A percentile compares a stretch with the other conserved stretches of the same genome.
Conservation (phyloP, 2,797 vertebrate species). For the Melanotaenia nigrans region DNA sequence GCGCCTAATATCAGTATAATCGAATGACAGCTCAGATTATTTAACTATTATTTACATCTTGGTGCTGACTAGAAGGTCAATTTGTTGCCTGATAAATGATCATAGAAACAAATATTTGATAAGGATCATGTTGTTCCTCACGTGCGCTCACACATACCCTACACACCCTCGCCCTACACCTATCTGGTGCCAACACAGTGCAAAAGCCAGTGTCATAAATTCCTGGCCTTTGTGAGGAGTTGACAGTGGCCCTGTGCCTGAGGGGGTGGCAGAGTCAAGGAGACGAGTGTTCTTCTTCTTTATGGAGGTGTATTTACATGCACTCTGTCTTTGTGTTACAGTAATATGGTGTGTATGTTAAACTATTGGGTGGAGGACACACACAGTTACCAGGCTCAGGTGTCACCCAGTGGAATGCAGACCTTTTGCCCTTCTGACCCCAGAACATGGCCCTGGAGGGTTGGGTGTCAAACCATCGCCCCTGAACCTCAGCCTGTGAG, state of each 20-base stretch:
- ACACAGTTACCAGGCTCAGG: slow-evolving; percentile 54
- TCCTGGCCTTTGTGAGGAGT: slow-evolving; percentile 72
- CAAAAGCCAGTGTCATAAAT: slow-evolving; percentile 71
- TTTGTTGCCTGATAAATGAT: slow-evolving; percentile 23
- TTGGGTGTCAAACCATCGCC: slow-evolving; percentile 71
- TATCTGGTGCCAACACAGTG: slow-evolving; percentile 62
- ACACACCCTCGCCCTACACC: slow-evolving; percentile 57
- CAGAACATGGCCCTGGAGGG: slow-evolving; percentile 72
- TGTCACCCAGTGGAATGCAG: slow-evolving; percentile 74
- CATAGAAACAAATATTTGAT: slow-evolving; percentile 30
- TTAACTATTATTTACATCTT: slow-evolving; percentile 21
- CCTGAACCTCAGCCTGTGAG: slow-evolving; percentile 70
- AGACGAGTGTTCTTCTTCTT: slow-evolving; percentile 33
- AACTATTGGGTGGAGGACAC: slow-evolving; percentile 25
- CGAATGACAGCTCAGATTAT: slow-evolving; percentile 35
- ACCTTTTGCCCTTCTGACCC: slow-evolving; percentile 76
- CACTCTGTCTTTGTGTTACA: slow-evolving; percentile 62
- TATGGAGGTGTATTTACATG: slow-evolving; percentile 42
- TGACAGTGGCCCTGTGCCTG: slow-evolving; percentile 64
- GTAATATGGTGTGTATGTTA: slow-evolving; percentile 33
- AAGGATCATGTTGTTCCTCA: slow-evolving; percentile 26
- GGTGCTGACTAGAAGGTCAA: neutral
- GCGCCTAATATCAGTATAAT: slow-evolving; percentile 22
- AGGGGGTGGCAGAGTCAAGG: slow-evolving; percentile 54
- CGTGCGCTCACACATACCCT: slow-evolving; percentile 6